Base-by-base conservation (phyloP, 2,888 invertebrate genomes). In the Nymphalis urticae region DNA sequence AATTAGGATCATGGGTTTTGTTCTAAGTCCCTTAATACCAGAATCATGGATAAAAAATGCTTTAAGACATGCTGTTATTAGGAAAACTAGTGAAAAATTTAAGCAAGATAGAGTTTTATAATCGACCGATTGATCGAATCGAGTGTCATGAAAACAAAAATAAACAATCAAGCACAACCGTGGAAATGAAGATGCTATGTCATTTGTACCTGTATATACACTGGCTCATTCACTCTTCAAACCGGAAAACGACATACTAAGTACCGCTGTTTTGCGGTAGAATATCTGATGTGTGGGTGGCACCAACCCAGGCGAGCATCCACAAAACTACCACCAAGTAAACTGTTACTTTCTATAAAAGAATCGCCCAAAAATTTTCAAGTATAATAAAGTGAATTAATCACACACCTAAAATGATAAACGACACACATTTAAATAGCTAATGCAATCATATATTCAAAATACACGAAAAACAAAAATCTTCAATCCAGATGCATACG, bases 401-500 rank as follows among this genome's bases (percentile, higher is more conserved):
- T 48, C 7, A 53, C 21, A 47, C 9, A 24, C 3, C 9, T 0
- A 42, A 47, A 19, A 67, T 66, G 51, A 67, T 67, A 48, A 68
- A 69, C 66, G 54, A 19, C 70, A 48, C 17, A 60, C 60, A 62
- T 62, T 68, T 60, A 71, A 62, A 74, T 72, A 75, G 75, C 76
- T 78, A 77, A 77, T 76, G 68, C 68, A 68, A 66, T 48, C 61
- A 75, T 77, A 77, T 74, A 77, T 76, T 68, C 71, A 63, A 61
- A 69, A 65, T 51, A 67, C 48, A 69, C 70, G 70, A 73, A 74
- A 64, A 68, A 70, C 60, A 70, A 76, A 80, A 83, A 85, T 85
- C 84, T 85, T 56, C 84, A 79, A 77, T 56, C 75, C 76, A 77
- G 77, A 75, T 75, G 75, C 73, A 78, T 78, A 75, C 68, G 48